phyloP scores from a whole-genome alignment of 2,113 vertebrate genomes.

The Upupa epops region DNA sequence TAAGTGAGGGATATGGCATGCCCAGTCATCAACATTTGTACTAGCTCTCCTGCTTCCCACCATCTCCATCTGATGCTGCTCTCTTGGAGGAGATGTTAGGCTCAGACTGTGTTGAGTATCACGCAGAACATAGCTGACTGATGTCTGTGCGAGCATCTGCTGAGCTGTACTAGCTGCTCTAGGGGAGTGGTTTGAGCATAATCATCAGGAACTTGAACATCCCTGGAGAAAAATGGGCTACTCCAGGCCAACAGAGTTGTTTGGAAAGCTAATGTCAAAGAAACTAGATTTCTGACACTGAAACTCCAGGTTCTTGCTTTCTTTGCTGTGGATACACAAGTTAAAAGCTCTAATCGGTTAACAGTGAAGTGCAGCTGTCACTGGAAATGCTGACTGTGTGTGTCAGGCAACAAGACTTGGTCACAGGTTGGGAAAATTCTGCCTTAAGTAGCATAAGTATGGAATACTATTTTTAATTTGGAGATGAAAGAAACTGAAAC shows the following conservation, averaged over 20 bases:
- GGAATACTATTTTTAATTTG: background rate
- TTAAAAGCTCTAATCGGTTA: background rate
- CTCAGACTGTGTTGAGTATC: background rate
- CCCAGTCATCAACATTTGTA: background rate
- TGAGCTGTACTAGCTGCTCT: background rate
- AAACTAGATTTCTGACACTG: background rate
- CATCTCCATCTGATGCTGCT: background rate
- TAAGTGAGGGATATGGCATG: background rate
- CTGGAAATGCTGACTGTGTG: background rate
- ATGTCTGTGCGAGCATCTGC: background rate
- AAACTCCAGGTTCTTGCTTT: background rate
- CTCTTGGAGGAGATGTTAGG: background rate
- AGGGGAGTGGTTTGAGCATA: background rate
- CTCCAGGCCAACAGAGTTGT: background rate
- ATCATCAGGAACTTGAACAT: background rate
- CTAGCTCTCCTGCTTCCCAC: background rate
- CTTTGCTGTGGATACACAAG: background rate
- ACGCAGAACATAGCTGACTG: background rate
- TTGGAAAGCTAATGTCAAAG: background rate
- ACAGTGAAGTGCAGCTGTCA: background rate
- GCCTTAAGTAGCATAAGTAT: background rate
- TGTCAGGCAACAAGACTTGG: background rate
- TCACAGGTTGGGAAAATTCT: conserved; percentile 6
- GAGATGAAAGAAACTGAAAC: background rate
- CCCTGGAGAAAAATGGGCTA: background rate